Conservation (phyloP, 2,113 vertebrate species). For the Catagonus wagneri region DNA sequence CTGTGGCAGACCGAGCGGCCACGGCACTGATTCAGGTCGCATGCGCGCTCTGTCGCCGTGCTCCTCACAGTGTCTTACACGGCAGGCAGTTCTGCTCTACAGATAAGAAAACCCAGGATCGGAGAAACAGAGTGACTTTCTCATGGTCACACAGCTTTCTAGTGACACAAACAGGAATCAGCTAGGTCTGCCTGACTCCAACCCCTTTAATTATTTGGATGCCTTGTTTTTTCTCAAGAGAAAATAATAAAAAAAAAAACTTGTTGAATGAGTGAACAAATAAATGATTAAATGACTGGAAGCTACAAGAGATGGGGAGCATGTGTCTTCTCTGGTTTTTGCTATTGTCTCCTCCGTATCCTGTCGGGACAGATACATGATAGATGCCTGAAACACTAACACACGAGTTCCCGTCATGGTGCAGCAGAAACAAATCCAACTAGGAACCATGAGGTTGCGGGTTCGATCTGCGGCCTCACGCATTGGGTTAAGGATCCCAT, state of each 20-base stretch:
- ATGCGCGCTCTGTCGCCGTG: fast-evolving
- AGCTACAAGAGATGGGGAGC: background rate
- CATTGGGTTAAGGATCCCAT: too few relatives aligned
- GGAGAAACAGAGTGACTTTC: background rate
- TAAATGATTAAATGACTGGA: background rate
- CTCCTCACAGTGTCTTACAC: fast-evolving
- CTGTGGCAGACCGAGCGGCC: fast-evolving
- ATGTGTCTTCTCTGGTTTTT: too few relatives aligned
- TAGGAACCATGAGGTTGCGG: too few relatives aligned
- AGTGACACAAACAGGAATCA: background rate
- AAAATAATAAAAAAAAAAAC: constrained; percentile 3
- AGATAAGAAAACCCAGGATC: background rate
- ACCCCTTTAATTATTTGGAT: background rate
- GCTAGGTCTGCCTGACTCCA: background rate
- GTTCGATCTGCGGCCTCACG: too few relatives aligned
- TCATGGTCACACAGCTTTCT: background rate
- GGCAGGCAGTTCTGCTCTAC: background rate
- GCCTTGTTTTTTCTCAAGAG: background rate
- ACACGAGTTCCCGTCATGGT: background rate
- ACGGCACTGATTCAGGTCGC: fast-evolving
- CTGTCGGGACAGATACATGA: background rate
- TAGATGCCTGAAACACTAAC: background rate
- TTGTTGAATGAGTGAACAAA: constrained; percentile 9
- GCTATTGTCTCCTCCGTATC: background rate
- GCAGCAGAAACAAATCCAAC: too few relatives aligned